Evolutionary conservation across 2,888 invertebrate species (phyloP).

Genomic region (Acrobasis repandana): DNA sequence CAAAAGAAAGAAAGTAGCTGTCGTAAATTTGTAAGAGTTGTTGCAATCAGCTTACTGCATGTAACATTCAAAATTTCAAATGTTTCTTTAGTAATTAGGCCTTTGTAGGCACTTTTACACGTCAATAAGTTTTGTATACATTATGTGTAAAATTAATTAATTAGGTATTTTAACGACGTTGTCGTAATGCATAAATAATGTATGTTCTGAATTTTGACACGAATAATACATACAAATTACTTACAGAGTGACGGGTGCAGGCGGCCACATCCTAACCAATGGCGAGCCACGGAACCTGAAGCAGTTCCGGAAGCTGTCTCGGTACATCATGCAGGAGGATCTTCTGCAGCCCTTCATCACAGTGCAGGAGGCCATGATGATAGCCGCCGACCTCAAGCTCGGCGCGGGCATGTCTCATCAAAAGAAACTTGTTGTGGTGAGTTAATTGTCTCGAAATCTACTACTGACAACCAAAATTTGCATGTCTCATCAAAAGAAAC

Average conservation of each 20-base stretch:
- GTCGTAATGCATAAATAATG: no score
- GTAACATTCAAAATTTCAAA: no score
- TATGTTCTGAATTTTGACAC: not conserved
- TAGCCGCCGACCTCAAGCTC: conserved; percentile 95
- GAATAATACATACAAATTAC: not conserved
- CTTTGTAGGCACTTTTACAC: no score
- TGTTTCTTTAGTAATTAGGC: no score
- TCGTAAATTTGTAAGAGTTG: no score
- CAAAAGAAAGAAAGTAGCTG: no score
- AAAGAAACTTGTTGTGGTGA: conserved; percentile 88
- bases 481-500: conserved; percentile 84
- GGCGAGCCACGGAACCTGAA: conserved; percentile 88
- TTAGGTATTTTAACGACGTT: no score
- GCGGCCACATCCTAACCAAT: conserved; percentile 91
- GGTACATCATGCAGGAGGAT: conserved; percentile 98
- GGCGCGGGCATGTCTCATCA: conserved; percentile 83
- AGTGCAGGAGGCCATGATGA: conserved; percentile 93
- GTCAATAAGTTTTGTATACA: no score
- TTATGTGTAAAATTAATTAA: no score
- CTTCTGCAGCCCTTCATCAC: conserved; percentile 93
- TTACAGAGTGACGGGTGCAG: conserved; percentile 85
- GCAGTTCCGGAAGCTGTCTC: conserved; percentile 92
- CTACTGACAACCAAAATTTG: no score
- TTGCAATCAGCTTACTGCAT: no score
- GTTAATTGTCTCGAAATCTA: not conserved